Conservation (phyloP, 2,888 invertebrate genomes). For the Xanthia icteritia region DNA sequence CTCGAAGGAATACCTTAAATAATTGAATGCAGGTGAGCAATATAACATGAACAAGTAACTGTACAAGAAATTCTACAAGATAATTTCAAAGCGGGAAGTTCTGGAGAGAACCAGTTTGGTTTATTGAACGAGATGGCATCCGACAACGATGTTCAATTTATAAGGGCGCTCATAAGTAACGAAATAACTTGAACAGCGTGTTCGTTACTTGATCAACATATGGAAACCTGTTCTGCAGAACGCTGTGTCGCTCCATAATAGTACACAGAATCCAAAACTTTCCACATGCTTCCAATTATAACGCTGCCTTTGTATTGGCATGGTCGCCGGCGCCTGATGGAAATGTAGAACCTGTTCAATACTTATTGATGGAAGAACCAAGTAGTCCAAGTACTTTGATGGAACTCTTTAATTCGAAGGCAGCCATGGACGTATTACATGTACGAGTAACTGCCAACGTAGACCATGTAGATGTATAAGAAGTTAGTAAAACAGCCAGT, state of each 20-base stretch:
- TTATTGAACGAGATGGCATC: constrained; percentile 85
- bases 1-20: constrained; percentile 52
- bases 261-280: constrained; percentile 74
- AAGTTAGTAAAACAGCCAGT: constrained; percentile 61
- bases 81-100: constrained; percentile 85
- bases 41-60: constrained; percentile 75
- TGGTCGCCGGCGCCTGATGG: constrained; percentile 49
- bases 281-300: constrained; percentile 76
- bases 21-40: constrained; percentile 64
- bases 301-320: constrained; percentile 51
- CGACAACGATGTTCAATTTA: constrained; percentile 81
- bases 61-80: constrained; percentile 85
- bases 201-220: constrained; percentile 69
- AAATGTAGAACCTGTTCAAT: constrained; percentile 46
- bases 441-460: constrained; percentile 73
- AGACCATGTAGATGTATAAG: constrained; percentile 38
- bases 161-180: constrained; percentile 78
- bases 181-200: constrained; percentile 65
- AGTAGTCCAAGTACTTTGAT: constrained; percentile 39
- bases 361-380: constrained; percentile 48
- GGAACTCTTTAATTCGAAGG: constrained; percentile 47
- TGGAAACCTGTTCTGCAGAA: constrained; percentile 75
- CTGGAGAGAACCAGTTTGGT: constrained; percentile 84
- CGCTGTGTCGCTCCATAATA: constrained; percentile 73
- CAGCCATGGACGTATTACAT: constrained; percentile 71